These are phyloP conservation scores for Drosophila mayri DNA, from an alignment of 1,140 invertebrate genomes.

Conservation along the genomic window DNA sequence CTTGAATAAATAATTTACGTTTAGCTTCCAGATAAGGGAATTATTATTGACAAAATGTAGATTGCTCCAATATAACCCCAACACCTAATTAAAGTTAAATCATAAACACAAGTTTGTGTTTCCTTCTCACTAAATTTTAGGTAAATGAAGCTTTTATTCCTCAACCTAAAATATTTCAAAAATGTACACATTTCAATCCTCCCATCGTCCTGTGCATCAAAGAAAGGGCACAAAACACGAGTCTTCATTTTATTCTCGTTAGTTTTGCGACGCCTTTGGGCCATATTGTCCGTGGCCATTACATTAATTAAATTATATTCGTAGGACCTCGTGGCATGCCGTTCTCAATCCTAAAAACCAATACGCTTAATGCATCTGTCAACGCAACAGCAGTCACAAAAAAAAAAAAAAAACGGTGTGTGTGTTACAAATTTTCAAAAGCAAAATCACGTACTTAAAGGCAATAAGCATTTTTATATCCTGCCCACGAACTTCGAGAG, in stretches of 20 bases:
- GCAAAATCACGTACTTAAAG: constrained; percentile 81
- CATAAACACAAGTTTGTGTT: too few species aligned
- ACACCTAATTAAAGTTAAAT: neutral
- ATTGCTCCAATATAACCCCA: too few species aligned
- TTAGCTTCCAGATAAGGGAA: too few species aligned
- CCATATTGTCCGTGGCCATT: constrained; percentile 58
- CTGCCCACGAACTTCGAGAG: constrained; percentile 39
- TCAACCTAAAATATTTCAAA: constrained; percentile 9
- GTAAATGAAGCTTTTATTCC: neutral
- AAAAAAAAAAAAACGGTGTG: constrained; percentile 19
- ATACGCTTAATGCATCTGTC: constrained; percentile 72
- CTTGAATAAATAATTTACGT: neutral
- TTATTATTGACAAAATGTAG: too few species aligned
- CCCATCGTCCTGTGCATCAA: constrained; percentile 7
- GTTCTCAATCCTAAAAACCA: constrained; percentile 74
- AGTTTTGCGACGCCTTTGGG: constrained; percentile 30
- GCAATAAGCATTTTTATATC: constrained; percentile 79
- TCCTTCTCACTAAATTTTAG: neutral
- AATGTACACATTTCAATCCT: constrained; percentile 11
- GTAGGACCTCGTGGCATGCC: constrained; percentile 15
- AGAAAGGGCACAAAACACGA: constrained; percentile 9
- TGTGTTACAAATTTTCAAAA: constrained; percentile 46
- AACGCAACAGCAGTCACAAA: constrained; percentile 23
- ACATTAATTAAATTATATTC: constrained; percentile 76
- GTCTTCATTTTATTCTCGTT: constrained; percentile 21